A percentile compares a stretch with the other conserved stretches of the same genome.
phyloP scores from a whole-genome alignment of 2,888 invertebrate species.

The Perizoma affinitatum region DNA sequence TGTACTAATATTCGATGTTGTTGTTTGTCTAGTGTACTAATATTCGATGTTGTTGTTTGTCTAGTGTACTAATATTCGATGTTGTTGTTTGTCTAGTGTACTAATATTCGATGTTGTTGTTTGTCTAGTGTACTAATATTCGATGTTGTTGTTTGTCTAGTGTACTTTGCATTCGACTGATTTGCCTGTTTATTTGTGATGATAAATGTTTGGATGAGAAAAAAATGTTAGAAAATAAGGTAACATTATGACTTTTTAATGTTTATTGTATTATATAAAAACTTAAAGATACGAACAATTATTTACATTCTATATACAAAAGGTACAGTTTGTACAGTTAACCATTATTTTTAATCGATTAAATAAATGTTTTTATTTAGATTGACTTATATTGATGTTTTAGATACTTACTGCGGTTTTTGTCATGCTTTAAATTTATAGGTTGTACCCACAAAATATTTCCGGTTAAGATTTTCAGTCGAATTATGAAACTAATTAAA shows the following conservation, averaged over 20 bases:
- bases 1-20: too few species aligned
- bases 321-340: conserved; percentile 39
- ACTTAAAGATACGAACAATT: conserved; percentile 44
- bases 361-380: conserved; percentile 31
- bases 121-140: too few species aligned
- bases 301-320: conserved; percentile 46
- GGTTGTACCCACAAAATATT: conserved; percentile 2
- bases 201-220: too few species aligned
- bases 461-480: conserved; percentile 32
- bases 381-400: conserved; percentile 19
- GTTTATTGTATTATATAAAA: conserved; percentile 53
- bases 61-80: too few species aligned
- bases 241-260: conserved; percentile 34
- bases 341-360: conserved; percentile 29
- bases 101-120: too few species aligned
- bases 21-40: too few species aligned
- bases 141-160: too few species aligned
- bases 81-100: too few species aligned
- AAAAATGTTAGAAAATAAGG: background rate
- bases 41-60: too few species aligned
- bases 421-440: conserved; percentile 22
- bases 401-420: background rate
- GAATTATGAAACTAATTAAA: conserved; percentile 31
- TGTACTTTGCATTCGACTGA: too few species aligned
- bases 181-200: too few species aligned